A percentile compares a stretch with the other conserved stretches of the same genome.
Evolutionary conservation across 2,888 invertebrate species (phyloP).

Genomic region (Tenthredo livida): DNA sequence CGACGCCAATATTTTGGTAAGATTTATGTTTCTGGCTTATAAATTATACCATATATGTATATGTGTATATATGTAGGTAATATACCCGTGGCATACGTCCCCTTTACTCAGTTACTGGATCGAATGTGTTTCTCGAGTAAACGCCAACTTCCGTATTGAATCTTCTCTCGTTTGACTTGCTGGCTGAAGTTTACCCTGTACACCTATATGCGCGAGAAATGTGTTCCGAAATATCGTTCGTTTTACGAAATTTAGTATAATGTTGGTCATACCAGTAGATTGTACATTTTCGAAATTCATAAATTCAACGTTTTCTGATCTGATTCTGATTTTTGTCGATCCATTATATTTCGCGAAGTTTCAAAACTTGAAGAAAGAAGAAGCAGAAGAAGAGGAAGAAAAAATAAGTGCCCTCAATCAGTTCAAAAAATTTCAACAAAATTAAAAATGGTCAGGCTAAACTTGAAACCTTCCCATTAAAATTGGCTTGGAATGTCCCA

Average conservation of each 20-base stretch:
- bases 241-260: neutral
- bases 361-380: no score
- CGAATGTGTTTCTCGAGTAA: slow-evolving; percentile 18
- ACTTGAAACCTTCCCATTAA: no score
- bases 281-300: no score
- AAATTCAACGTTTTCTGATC: no score
- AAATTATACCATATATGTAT: neutral
- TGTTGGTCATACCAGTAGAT: neutral
- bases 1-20: neutral
- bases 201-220: neutral
- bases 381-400: no score
- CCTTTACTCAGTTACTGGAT: neutral
- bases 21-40: slow-evolving; percentile 24
- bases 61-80: no score
- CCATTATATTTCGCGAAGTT: no score
- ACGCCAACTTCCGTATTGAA: slow-evolving; percentile 14
- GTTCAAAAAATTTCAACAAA: no score
- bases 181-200: neutral
- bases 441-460: no score
- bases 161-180: slow-evolving; percentile 18
- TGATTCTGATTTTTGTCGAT: no score
- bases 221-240: neutral
- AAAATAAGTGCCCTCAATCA: no score
- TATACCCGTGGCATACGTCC: neutral
- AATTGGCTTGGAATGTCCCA: no score